Evolutionary conservation across 2,113 vertebrate genomes (phyloP).

Genomic region (Seriola rivoliana): DNA sequence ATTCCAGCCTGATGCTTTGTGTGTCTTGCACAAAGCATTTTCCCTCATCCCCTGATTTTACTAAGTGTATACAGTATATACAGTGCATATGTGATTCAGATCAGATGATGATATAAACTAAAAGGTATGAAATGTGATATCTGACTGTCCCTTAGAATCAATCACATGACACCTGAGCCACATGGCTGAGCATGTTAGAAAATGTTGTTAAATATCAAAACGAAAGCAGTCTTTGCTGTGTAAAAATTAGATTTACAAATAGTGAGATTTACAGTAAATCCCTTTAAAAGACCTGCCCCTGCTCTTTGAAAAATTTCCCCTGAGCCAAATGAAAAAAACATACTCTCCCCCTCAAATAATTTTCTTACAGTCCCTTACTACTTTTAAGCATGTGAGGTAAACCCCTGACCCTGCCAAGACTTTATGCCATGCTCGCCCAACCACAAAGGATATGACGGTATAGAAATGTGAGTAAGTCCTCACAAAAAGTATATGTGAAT

Average conservation of each 20-base stretch:
- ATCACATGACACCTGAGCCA: not conserved
- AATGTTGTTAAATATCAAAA: not conserved
- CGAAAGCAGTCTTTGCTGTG: not conserved
- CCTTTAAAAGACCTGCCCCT: not conserved
- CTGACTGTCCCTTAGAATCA: not conserved
- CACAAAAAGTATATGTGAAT: not conserved
- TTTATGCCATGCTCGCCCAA: constrained; percentile 3
- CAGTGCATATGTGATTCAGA: not conserved
- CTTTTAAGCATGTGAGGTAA: constrained; percentile 27
- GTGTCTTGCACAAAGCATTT: not conserved
- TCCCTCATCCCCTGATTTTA: too few relatives aligned
- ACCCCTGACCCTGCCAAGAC: constrained; percentile 15
- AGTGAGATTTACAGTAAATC: not conserved
- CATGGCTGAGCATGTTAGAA: not conserved
- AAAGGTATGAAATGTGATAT: not conserved
- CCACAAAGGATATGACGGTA: constrained; percentile 14
- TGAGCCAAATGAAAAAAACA: not conserved
- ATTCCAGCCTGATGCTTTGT: not conserved
- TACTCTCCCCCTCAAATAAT: not conserved
- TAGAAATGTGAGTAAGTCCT: not conserved
- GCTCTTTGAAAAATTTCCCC: not conserved
- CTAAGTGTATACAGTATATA: not conserved
- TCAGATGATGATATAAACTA: not conserved
- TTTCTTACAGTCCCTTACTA: constrained; percentile 13
- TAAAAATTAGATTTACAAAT: not conserved